Evolutionary conservation across 2,113 vertebrate genomes (phyloP), one percentile per base, ranked within the genome.

Genomic region (Capreolus pygargus): DNA sequence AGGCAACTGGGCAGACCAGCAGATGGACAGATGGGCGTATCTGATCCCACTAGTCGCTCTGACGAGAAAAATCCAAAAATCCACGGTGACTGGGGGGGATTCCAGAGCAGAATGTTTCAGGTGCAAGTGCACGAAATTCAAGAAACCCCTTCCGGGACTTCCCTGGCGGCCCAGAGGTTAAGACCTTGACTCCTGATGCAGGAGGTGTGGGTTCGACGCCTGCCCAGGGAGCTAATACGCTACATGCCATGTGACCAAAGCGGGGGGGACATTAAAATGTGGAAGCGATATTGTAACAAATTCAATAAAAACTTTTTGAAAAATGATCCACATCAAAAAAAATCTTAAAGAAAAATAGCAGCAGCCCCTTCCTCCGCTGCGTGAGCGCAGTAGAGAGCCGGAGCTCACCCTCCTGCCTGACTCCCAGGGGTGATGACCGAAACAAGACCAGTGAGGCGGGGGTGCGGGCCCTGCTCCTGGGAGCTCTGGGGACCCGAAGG

Each of bases 181-280:
- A 12, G 67, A 70, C n/a, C 11, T 11, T 23, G 67, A n/a, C 67
- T 70, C 23, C n/a, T 36, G 12, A 1, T 6, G 19, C 5, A 23
- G 19, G 67, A 70, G n/a, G 67, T 12, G 67, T 11, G n/a, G 67
- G 67, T 12, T 3, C 5, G 0, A 23, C 12, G n/a, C 67, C n/a
- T 23, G 67, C 67, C 36, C n/a, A 23, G n/a, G 67, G 33, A 36
- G 64, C 64, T 67, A 21, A 36, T 6, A 36, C 1, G 9, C n/a
- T 36, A 36, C 64, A 6, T 1, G 67, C 67, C 67, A 6, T 12
- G 67, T 39, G n/a, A 70, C 67, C 67, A 70, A 6, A 23, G n/a
- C 0, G 0, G 8, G n/a, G 0, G 17, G 19, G 19, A 23, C 10
- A 23, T 70, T 6, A 39, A 70, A 70, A 23, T 23, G 19, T 3